phyloP scores from a whole-genome alignment of 2,888 invertebrate species.

The Pycnomerus fuliginosus region DNA sequence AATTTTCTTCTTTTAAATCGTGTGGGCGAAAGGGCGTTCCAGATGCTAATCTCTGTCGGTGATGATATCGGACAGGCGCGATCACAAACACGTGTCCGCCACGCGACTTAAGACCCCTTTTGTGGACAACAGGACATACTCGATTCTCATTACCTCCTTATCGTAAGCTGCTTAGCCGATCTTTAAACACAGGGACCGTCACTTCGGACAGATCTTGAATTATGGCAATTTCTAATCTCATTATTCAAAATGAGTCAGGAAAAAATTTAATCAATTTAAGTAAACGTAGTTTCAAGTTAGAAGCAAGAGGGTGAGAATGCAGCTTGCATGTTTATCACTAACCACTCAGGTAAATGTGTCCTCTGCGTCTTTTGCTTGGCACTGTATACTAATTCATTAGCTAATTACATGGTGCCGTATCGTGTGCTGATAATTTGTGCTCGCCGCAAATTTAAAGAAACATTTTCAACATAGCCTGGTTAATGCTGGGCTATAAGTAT shows the following conservation, averaged over 20 bases:
- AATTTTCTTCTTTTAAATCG: conserved; percentile 25
- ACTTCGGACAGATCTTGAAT: conserved; percentile 42
- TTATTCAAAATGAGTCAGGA: too few relatives aligned
- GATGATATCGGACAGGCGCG: conserved; percentile 39
- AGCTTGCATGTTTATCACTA: conserved; percentile 47
- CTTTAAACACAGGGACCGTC: conserved; percentile 45
- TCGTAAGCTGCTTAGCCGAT: conserved; percentile 49
- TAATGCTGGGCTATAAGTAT: too few relatives aligned
- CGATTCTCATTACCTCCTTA: conserved; percentile 46
- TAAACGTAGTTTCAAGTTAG: conserved; percentile 10
- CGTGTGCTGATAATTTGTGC: too few relatives aligned
- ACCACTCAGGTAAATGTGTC: conserved; percentile 48
- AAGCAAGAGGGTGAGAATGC: conserved; percentile 31
- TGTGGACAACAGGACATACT: conserved; percentile 43
- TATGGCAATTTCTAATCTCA: too few relatives aligned
- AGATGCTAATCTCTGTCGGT: conserved; percentile 26
- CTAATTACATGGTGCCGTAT: too few relatives aligned
- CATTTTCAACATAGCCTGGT: too few relatives aligned
- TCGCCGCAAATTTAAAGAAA: too few relatives aligned
- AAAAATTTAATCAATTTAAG: conserved; percentile 18
- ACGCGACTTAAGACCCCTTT: conserved; percentile 31
- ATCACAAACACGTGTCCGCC: conserved; percentile 37
- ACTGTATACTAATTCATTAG: conserved; percentile 21
- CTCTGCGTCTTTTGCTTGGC: conserved; percentile 40
- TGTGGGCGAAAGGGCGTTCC: conserved; percentile 16